Percentiles rank a stretch among this genome's conserved stretches.
Conservation (phyloP, 2,113 vertebrate species). For the Callionymus lyra region DNA sequence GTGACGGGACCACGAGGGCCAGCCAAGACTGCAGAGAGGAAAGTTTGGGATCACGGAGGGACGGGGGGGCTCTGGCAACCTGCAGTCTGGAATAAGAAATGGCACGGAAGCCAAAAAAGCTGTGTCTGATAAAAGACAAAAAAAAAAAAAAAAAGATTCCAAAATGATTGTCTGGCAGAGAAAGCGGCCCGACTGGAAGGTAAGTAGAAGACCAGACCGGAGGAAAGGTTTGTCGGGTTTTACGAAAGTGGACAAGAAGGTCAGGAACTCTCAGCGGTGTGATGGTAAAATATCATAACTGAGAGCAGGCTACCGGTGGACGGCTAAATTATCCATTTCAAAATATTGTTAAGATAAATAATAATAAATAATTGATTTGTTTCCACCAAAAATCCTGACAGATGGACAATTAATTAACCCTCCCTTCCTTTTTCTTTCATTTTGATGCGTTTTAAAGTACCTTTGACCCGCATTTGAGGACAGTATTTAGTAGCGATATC, state of each 20-base stretch:
- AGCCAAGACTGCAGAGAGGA: conserved; percentile 18
- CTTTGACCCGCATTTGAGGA: no score
- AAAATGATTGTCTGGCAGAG: conserved; percentile 20
- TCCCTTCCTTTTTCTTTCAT: no score
- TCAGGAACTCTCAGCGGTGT: neutral
- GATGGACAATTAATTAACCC: no score
- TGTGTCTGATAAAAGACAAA: conserved; percentile 34
- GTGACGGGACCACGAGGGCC: conserved; percentile 7
- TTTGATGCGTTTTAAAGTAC: no score
- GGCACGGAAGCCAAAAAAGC: conserved; percentile 43
- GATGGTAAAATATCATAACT: neutral
- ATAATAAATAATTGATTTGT: neutral
- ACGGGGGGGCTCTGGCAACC: conserved; percentile 24
- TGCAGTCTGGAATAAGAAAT: conserved; percentile 31
- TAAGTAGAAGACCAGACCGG: conserved; percentile 6
- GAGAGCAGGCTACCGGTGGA: neutral
- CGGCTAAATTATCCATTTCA: no score
- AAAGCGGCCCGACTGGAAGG: neutral
- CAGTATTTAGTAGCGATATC: no score
- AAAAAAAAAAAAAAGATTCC: conserved; percentile 27
- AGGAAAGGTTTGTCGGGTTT: neutral
- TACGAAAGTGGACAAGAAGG: neutral
- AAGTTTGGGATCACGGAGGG: conserved; percentile 5
- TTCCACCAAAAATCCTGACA: no score
- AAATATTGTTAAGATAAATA: neutral